Evolutionary conservation across 1,140 invertebrate genomes (phyloP).

Genomic region (Fopius arisanus): DNA sequence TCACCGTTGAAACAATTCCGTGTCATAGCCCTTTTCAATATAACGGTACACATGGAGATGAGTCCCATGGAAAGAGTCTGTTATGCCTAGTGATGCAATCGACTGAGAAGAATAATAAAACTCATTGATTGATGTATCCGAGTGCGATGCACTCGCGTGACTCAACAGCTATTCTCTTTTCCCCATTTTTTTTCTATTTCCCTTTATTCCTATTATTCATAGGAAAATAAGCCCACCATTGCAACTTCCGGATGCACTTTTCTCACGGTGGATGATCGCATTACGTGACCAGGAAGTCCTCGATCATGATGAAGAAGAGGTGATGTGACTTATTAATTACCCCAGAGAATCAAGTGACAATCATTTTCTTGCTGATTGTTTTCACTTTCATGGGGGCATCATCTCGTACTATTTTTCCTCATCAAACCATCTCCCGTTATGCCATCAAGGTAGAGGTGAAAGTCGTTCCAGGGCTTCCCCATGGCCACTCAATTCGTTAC

Average conservation of each 20-base stretch:
- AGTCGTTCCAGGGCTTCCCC: conserved; percentile 7
- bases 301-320: too few species aligned
- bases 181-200: background rate
- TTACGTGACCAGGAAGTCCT: background rate
- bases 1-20: background rate
- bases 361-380: background rate
- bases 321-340: background rate
- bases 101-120: background rate
- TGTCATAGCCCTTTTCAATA: background rate
- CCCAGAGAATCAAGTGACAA: background rate
- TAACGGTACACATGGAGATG: background rate
- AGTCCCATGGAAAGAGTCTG: background rate
- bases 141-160: background rate
- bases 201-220: background rate
- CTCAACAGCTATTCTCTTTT: background rate
- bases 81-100: conserved; percentile 1
- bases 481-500: background rate
- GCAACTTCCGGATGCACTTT: background rate
- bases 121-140: background rate
- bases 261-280: background rate
- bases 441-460: conserved; percentile 2
- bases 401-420: background rate
- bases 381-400: conserved; percentile 8
- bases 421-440: background rate
- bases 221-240: background rate